Evolutionary conservation across 2,113 vertebrate genomes (phyloP), one percentile per base, ranked within the genome.

Genomic region (Climacteris rufus): DNA sequence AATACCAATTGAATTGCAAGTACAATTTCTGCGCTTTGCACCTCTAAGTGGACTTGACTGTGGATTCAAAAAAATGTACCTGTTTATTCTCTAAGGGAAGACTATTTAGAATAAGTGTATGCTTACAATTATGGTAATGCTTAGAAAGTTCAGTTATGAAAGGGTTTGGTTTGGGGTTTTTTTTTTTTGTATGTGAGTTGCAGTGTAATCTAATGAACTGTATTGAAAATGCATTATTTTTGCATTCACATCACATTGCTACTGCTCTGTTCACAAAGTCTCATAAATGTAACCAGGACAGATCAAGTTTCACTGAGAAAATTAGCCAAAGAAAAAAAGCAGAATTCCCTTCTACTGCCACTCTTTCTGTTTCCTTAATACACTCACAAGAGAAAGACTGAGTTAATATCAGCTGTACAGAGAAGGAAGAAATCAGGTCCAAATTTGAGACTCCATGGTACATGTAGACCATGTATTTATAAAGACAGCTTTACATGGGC

Each of bases 181-280:
- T 80, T 80, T 11, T 64, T 92, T 89, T 88, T 86, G 28, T 76
- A 84, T 85, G 82, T 94, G 96, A 94, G 69, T 97, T 97, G 90
- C 92, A 96, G 87, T 13, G 56, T 74, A 97, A 96, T 96, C 96
- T 91, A 97, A 96, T 94, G 84, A 97, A 97, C 95, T 94, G 76
- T 93, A 97, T 75, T 96, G 95, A 96, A 97, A 97, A 95, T 95
- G 80, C 94, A 93, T 59, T 85, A 96, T 63, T 94, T 96, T 89
- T 96, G 94, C 93, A 89, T 97, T 97, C 90, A 81, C 64, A 75
- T 93, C 93, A 95, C 91, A 96, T 93, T 92, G 84, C 75, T 95
- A 76, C 91, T 96, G 78, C 52, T 81, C 75, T 89, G 69, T 78
- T 88, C 64, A 31, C 96, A 95, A 88, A 96, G 94, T 96, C 94